Evolutionary conservation across 1,140 invertebrate species (phyloP).

Genomic region (Pseudobourletiella spinata): DNA sequence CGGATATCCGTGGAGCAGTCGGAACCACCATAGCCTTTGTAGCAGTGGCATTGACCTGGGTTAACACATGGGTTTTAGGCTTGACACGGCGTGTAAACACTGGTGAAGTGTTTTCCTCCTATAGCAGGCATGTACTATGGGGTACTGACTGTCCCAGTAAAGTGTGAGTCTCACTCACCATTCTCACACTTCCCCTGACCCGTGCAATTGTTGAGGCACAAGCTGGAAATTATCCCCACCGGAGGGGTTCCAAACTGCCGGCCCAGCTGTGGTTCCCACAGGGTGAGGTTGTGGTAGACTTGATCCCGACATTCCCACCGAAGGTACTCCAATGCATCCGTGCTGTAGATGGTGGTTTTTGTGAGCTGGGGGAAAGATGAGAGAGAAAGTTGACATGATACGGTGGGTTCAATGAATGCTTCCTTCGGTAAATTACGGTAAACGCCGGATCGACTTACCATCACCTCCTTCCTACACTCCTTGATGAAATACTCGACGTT

Average conservation of each 20-base stretch:
- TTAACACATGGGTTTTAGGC: too few species aligned
- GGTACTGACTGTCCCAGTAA: neutral
- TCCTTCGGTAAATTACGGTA: too few species aligned
- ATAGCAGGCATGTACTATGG: too few species aligned
- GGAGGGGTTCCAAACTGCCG: constrained; percentile 35
- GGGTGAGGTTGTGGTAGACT: constrained; percentile 33
- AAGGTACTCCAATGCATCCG: constrained; percentile 32
- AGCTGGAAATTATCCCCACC: constrained; percentile 25
- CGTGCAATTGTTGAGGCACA: constrained; percentile 34
- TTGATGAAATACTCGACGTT: constrained; percentile 30
- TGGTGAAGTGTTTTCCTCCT: neutral
- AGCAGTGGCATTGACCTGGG: constrained; percentile 30
- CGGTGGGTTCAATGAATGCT: too few species aligned
- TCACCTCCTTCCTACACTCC: constrained; percentile 24
- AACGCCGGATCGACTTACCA: constrained; percentile 30
- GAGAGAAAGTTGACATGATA: too few species aligned
- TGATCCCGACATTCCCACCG: constrained; percentile 34
- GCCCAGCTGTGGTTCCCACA: constrained; percentile 35
- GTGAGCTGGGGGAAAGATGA: constrained; percentile 22
- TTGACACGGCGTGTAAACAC: too few species aligned
- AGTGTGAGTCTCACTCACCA: constrained; percentile 22
- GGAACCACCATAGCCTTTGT: constrained; percentile 21
- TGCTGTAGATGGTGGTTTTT: constrained; percentile 24
- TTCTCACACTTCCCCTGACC: constrained; percentile 23
- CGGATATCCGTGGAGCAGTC: constrained; percentile 32